Base-by-base conservation (phyloP, 2,888 invertebrate genomes). In the Autographa pulchrina region DNA sequence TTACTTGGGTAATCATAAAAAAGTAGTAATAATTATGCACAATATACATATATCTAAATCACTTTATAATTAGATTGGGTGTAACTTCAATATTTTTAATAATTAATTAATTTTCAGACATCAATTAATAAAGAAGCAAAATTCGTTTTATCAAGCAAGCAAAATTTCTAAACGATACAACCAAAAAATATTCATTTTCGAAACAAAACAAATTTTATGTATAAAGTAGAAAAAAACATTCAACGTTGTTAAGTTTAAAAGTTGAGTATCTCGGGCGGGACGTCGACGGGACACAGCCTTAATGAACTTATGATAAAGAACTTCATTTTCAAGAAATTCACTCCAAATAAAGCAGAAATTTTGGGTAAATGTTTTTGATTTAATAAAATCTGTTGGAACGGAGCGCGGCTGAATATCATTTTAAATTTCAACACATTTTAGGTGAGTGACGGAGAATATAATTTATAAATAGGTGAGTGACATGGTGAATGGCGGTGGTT, bases 251-350 rank as follows among this genome's bases (percentile, higher is more conserved):
- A 86, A 88, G 85, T 87, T 88, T 77, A 77, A 85, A 87, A 88
- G 81, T 87, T 84, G 58, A 85, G 78, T 80, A 85, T 86, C 83
- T 84, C 74, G 71, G 64, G 64, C 68, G 82, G 83, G 84, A 82
- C 83, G 83, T 85, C 80, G 85, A 78, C 81, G 81, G 80, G 85
- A 83, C 88, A 78, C 78, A 81, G 81, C 78, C 81, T 86, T 92
- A 91, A 92, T 90, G 89, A 93, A 92, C 87, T 92, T 91, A 89
- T 87, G 85, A 89, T 89, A 88, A 91, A 92, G 86, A 89, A 91
- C 86, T 91, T 90, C 77, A 88, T 90, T 91, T 91, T 88, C 85
- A 78, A 85, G 86, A 90, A 87, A 88, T 90, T 89, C 77, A 81
- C 81, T 86, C 80, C 68, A 86, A 89, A 89, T 89, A 89, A 87